Conservation (phyloP, 1,140 invertebrate genomes). For the Campoletis sonorensis region DNA sequence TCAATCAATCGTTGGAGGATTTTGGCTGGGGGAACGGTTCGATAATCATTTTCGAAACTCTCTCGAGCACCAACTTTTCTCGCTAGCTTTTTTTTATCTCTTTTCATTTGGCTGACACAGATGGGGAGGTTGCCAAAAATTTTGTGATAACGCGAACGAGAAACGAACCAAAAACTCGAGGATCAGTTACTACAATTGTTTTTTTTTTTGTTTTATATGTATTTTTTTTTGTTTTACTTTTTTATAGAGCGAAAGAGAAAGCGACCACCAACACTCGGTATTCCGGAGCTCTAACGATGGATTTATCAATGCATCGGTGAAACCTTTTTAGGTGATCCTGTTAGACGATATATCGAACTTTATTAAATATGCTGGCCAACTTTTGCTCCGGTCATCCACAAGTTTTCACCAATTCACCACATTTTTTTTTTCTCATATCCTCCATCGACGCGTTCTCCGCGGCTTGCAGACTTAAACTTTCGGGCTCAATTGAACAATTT, state of each 20-base stretch:
- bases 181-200: conserved; percentile 23
- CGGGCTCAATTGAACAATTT: too few relatives aligned
- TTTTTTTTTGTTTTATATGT: conserved; percentile 25
- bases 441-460: too few relatives aligned
- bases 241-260: conserved; percentile 21
- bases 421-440: too few relatives aligned
- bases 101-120: conserved; percentile 43
- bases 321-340: conserved; percentile 72
- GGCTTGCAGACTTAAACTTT: too few relatives aligned
- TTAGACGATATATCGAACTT: conserved; percentile 70
- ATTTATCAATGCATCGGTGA: conserved; percentile 71
- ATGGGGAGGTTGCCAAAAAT: conserved; percentile 41
- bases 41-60: background rate
- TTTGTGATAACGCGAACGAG: conserved; percentile 21
- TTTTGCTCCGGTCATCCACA: background rate
- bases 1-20: too few relatives aligned
- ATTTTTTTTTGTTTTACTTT: background rate
- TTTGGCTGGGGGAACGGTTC: background rate
- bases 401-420: too few relatives aligned
- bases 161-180: background rate
- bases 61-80: background rate
- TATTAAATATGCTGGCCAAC: conserved; percentile 69
- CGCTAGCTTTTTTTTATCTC: conserved; percentile 31
- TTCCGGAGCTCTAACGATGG: conserved; percentile 52
- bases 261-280: conserved; percentile 52